Evolutionary conservation across 2,113 vertebrate species (phyloP).

Genomic region (Melanerpes aurifrons): DNA sequence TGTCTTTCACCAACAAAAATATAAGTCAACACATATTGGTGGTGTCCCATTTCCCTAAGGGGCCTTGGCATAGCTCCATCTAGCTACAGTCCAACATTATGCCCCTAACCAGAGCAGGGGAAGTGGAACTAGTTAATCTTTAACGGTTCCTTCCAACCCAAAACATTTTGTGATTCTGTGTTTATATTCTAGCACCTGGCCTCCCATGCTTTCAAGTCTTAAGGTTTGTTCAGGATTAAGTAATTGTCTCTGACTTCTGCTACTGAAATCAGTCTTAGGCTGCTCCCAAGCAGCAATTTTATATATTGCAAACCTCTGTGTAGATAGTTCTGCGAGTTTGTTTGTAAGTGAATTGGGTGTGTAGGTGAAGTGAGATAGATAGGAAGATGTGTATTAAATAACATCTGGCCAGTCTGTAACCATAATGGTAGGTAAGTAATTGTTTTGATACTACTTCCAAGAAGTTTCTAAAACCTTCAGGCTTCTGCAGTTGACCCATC

Average conservation of each 20-base stretch:
- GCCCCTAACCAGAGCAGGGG: not conserved
- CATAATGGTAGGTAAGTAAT: not conserved
- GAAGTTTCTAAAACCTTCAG: not conserved
- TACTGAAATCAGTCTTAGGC: not conserved
- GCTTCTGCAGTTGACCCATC: rapidly evolving
- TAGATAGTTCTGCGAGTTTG: not conserved
- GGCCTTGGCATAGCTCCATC: not conserved
- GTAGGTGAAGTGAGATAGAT: not conserved
- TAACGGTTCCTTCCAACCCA: too few species aligned
- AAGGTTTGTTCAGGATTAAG: not conserved
- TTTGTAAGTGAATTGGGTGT: not conserved
- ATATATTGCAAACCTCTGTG: not conserved
- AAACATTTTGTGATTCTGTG: not conserved
- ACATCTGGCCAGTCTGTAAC: not conserved
- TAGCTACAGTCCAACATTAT: not conserved
- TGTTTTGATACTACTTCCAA: not conserved
- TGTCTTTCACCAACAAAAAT: not conserved
- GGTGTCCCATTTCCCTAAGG: not conserved
- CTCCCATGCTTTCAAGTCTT: not conserved
- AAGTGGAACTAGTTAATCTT: too few species aligned
- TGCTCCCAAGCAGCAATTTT: not conserved
- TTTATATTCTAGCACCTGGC: not conserved
- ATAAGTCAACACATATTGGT: not conserved
- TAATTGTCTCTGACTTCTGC: not conserved
- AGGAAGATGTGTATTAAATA: not conserved